Evolutionary conservation across 2,797 vertebrate species (phyloP).

Genomic region (Pygocentrus nattereri): DNA sequence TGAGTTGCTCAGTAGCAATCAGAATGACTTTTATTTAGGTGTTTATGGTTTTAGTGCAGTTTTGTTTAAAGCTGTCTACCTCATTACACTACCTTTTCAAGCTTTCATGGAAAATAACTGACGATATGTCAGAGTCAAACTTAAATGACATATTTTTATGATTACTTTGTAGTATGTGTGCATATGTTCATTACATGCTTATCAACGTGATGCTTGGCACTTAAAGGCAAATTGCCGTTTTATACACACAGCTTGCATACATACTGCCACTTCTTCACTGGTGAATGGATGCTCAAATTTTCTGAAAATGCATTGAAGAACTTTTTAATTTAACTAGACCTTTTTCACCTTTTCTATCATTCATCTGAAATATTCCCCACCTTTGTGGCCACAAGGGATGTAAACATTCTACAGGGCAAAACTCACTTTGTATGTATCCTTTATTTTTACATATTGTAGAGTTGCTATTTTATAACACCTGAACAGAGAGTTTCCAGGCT

Average conservation of each 20-base stretch:
- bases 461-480: neutral
- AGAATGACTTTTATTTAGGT: neutral
- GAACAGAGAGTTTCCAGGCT: neutral
- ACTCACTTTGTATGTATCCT: slow-evolving; percentile 5
- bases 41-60: neutral
- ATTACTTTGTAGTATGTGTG: neutral
- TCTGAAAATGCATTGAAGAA: neutral
- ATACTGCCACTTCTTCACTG: neutral
- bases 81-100: slow-evolving; percentile 24
- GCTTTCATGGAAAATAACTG: slow-evolving; percentile 2
- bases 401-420: neutral
- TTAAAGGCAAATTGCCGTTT: slow-evolving; percentile 2
- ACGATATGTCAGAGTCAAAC: neutral
- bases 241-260: slow-evolving; percentile 17
- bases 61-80: slow-evolving; percentile 33
- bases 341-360: neutral
- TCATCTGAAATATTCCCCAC: neutral
- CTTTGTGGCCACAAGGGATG: neutral
- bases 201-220: neutral
- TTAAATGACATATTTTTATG: neutral
- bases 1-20: neutral
- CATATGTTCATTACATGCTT: neutral
- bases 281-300: neutral
- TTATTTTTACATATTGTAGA: slow-evolving; percentile 8
- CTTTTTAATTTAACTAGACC: neutral